Evolutionary conservation across 1,140 invertebrate genomes (phyloP).

Genomic region (Antheraea pernyi): DNA sequence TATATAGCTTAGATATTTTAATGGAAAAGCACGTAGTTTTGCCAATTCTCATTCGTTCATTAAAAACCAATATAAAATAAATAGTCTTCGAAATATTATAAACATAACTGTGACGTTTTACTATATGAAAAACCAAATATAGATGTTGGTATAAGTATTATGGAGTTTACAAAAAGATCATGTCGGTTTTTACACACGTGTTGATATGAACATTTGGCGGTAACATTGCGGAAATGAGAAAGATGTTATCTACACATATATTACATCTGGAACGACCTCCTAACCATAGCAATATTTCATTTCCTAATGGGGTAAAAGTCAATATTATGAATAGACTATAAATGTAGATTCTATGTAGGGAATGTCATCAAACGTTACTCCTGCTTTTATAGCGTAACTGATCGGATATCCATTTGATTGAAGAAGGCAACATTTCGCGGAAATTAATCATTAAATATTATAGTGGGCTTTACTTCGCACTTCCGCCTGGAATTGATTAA

Average conservation of each 20-base stretch:
- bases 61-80: too few relatives aligned
- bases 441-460: too few relatives aligned
- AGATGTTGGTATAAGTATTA: not conserved
- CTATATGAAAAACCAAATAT: not conserved
- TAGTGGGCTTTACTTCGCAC: too few relatives aligned
- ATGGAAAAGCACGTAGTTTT: too few relatives aligned
- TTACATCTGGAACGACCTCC: not conserved
- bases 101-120: not conserved
- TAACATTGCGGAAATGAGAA: constrained; percentile 1
- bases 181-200: not conserved
- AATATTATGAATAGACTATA: not conserved
- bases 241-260: not conserved
- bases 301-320: constrained; percentile 9
- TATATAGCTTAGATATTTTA: too few relatives aligned
- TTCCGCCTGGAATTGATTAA: too few relatives aligned
- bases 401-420: too few relatives aligned
- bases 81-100: not conserved
- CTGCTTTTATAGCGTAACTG: not conserved
- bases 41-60: too few relatives aligned
- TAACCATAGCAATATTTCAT: not conserved
- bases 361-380: not conserved
- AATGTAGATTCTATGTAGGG: not conserved
- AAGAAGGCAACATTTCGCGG: too few relatives aligned
- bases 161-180: not conserved
- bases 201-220: constrained; percentile 5